These are phyloP conservation scores for Ceramica pisi DNA, from an alignment of 2,888 invertebrate species.

Conservation along the genomic window DNA sequence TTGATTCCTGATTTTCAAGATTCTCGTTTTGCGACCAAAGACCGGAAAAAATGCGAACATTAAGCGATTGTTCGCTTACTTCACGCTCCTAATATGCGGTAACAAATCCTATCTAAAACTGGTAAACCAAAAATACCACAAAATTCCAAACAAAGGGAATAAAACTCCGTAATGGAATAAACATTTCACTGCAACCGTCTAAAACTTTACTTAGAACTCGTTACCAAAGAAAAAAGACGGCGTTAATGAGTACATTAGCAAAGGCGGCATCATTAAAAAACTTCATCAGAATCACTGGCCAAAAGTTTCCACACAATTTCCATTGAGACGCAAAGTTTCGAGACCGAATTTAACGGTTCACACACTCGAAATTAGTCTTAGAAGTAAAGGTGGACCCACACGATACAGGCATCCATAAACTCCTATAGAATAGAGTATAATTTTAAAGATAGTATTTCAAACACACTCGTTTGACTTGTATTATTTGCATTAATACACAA, in stretches of 20 bases:
- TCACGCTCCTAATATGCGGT: too few relatives aligned
- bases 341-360: constrained; percentile 58
- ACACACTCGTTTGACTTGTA: too few relatives aligned
- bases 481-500: too few relatives aligned
- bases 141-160: constrained; percentile 21
- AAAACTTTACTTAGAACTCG: constrained; percentile 20
- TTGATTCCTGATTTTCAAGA: too few relatives aligned
- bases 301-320: constrained; percentile 49
- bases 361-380: constrained; percentile 54
- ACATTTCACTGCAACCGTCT: constrained; percentile 32
- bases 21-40: too few relatives aligned
- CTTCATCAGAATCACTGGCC: constrained; percentile 48
- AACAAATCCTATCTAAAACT: neutral
- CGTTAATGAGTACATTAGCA: constrained; percentile 59
- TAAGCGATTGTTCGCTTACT: neutral
- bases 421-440: too few relatives aligned
- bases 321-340: constrained; percentile 49
- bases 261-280: constrained; percentile 56
- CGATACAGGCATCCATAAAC: too few relatives aligned
- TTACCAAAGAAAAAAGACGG: constrained; percentile 23
- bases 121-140: neutral
- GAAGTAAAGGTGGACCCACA: neutral
- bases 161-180: constrained; percentile 31
- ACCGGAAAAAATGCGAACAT: too few relatives aligned
- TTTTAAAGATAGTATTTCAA: too few relatives aligned